Evolutionary conservation across 2,797 vertebrate genomes (phyloP).

Genomic region (Petrocephalus schoutedeni): DNA sequence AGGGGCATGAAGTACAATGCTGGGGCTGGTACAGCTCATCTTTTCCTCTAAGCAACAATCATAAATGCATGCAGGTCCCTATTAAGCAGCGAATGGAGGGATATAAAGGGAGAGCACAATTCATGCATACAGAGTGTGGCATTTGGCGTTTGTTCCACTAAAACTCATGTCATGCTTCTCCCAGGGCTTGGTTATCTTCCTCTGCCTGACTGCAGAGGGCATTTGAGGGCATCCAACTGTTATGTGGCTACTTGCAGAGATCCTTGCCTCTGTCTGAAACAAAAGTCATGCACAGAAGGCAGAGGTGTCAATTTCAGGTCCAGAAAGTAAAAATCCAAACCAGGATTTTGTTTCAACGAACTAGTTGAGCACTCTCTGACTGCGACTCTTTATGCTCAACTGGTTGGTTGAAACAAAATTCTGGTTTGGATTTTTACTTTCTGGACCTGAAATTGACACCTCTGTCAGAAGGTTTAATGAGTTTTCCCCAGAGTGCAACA

Average conservation of each 20-base stretch:
- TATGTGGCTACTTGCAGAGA: not conserved
- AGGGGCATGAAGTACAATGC: not conserved
- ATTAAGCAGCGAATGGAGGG: not conserved
- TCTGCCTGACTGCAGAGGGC: not conserved
- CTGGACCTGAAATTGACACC: no score
- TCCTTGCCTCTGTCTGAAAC: not conserved
- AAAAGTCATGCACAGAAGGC: not conserved
- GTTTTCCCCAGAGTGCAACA: not conserved
- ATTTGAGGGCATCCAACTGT: conserved; percentile 6
- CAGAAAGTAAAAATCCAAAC: no score
- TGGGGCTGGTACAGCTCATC: not conserved
- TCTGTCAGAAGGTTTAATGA: not conserved
- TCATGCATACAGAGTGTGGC: not conserved
- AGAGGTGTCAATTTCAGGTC: no score
- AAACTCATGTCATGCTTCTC: not conserved
- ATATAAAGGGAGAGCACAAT: not conserved
- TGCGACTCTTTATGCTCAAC: no score
- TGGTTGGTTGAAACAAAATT: no score
- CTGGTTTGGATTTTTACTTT: no score
- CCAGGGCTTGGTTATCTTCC: not conserved
- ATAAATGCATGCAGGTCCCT: not conserved
- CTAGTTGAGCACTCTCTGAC: no score
- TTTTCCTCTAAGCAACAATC: conserved; percentile 3
- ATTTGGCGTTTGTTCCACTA: not conserved
- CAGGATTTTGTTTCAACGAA: no score